Conservation (phyloP, 2,797 vertebrate species). For the Acestrorhynchus altus region DNA sequence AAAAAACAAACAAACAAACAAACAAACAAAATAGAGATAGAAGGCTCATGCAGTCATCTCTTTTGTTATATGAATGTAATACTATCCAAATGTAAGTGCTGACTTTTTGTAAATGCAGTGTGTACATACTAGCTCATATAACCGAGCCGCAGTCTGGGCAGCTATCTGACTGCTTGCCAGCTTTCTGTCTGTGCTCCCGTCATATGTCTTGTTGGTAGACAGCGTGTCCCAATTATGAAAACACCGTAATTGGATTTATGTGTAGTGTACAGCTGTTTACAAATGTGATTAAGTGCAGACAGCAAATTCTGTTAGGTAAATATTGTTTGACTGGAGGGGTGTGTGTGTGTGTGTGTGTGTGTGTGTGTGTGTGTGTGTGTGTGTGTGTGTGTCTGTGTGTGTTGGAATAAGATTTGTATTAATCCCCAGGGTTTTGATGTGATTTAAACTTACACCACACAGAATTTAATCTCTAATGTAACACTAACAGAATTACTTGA, state of each 20-base stretch:
- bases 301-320: not conserved
- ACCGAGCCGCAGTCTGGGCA: not conserved
- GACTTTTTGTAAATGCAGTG: too few species aligned
- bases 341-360: not conserved
- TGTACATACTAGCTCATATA: not conserved
- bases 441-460: not conserved
- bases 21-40: too few species aligned
- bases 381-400: not conserved
- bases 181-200: not conserved
- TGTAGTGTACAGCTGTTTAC: slow-evolving; percentile 5
- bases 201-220: not conserved
- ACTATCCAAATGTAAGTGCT: not conserved
- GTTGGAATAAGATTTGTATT: not conserved
- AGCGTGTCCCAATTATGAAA: slow-evolving; percentile 1
- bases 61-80: too few species aligned
- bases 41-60: not conserved
- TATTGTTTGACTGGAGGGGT: not conserved
- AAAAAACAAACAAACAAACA: too few species aligned
- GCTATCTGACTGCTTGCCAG: not conserved
- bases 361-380: not conserved
- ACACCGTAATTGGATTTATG: not conserved
- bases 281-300: not conserved
- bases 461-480: not conserved
- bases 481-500: not conserved
- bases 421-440: not conserved